Evolutionary conservation across 2,888 invertebrate species (phyloP).

Genomic region (Cantharis nigra): DNA sequence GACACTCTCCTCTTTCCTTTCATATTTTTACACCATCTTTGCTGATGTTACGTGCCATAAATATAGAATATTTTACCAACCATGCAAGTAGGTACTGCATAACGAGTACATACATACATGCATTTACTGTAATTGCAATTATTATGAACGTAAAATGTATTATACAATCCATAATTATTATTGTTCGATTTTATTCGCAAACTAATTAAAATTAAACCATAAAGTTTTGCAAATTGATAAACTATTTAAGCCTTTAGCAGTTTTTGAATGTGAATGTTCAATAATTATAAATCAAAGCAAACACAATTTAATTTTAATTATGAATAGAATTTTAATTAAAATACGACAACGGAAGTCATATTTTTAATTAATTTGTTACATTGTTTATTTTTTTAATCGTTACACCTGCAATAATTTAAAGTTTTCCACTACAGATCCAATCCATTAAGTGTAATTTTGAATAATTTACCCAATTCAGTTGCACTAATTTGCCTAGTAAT

Average conservation of each 20-base stretch:
- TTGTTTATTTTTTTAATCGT: not conserved
- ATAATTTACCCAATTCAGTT: not conserved
- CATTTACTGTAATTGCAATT: not conserved
- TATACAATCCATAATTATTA: not conserved
- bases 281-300: not conserved
- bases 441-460: not conserved
- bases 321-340: not conserved
- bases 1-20: conserved; percentile 23
- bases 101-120: not conserved
- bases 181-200: not conserved
- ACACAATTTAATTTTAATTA: not conserved
- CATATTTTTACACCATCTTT: conserved; percentile 23
- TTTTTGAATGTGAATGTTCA: not conserved
- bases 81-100: not conserved
- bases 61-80: conserved; percentile 10
- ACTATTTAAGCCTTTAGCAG: not conserved
- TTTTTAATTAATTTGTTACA: not conserved
- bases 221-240: not conserved
- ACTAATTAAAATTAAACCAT: not conserved
- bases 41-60: conserved; percentile 19
- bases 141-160: not conserved
- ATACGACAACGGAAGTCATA: not conserved
- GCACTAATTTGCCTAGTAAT: not conserved
- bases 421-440: not conserved
- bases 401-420: not conserved